Evolutionary conservation across 2,888 invertebrate species (phyloP), one percentile per base, ranked within the genome.

Genomic region (Germaria angustata): DNA sequence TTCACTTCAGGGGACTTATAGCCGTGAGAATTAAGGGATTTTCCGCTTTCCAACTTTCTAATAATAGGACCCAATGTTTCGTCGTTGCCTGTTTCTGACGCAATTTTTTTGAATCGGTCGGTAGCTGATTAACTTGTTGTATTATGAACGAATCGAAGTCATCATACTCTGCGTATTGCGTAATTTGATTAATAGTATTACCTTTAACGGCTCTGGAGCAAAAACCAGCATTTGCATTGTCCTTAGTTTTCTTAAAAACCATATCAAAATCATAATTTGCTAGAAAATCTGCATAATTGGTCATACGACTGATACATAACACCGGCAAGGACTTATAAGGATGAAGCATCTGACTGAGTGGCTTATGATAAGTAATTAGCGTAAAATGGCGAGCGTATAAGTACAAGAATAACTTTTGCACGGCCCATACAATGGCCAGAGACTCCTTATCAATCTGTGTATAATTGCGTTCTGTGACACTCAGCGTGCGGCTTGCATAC

Each of bases 231-330:
- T 41, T 41, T n/a, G 15, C 4, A 41, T 41, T 36, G 7, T n/a
- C 15, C 15, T 2, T 41, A 6, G 15, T 41, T 6, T 11, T 11
- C 6, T 15, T 41, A 15, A 13, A 41, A 6, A 15, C 1, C 15
- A 15, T 15, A 15, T 59, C 39, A 5, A 20, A 41, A 9, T 59
- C 13, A 36, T 71, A 78, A 17, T 78, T 80, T n/a, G n/a, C n/a
- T n/a, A 69, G 15, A 36, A 71, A 78, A 41, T 72, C 51, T 3
- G 80, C 41, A 51, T 80, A 69, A 13, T 75, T 80, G 13, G 73
- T 59, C 66, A 80, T 80, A 0, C 59, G 28, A 1, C 57, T 51
- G 2, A 80, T 73, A 15, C 66, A 80, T 0, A 72, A 9, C 2
- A 53, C 17, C 0, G 61, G 44, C 2, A 69, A 15, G 2, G 61